Evolutionary conservation across 35 echinoderm and acorn worm genomes (phyloP).

Genomic region (Apostichopus japonicus): DNA sequence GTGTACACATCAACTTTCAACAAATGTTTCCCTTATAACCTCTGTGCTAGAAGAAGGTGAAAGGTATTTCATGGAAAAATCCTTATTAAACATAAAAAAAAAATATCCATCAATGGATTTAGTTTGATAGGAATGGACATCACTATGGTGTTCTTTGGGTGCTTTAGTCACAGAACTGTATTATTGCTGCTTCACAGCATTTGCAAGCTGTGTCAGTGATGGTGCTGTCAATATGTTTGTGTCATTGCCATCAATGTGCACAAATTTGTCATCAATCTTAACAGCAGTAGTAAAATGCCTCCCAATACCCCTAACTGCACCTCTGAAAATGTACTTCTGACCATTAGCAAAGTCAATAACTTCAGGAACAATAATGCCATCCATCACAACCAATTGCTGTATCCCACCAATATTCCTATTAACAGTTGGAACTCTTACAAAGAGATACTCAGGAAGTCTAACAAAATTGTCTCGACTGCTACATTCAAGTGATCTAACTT

Average conservation of each 20-base stretch:
- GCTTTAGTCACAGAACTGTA: background rate
- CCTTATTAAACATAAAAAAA: background rate
- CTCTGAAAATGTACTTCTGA: background rate
- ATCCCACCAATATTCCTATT: background rate
- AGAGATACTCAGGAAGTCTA: background rate
- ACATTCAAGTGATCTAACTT: no score
- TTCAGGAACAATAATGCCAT: background rate
- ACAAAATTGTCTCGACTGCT: no score
- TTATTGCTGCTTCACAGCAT: background rate
- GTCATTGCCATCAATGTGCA: slow-evolving; percentile 8
- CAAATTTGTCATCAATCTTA: background rate
- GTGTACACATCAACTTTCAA: background rate
- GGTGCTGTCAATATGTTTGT: background rate
- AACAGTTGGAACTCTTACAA: slow-evolving; percentile 18
- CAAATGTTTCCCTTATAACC: background rate
- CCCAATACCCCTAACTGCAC: background rate
- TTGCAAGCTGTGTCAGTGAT: background rate
- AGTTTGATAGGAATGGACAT: background rate
- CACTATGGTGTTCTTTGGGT: background rate
- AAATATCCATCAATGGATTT: background rate
- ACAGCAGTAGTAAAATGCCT: slow-evolving; percentile 9
- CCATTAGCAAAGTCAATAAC: background rate
- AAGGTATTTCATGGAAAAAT: background rate
- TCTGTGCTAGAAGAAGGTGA: background rate
- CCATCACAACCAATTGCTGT: background rate